Conservation (phyloP, 1,140 invertebrate genomes). For the Drosophila lowei region DNA sequence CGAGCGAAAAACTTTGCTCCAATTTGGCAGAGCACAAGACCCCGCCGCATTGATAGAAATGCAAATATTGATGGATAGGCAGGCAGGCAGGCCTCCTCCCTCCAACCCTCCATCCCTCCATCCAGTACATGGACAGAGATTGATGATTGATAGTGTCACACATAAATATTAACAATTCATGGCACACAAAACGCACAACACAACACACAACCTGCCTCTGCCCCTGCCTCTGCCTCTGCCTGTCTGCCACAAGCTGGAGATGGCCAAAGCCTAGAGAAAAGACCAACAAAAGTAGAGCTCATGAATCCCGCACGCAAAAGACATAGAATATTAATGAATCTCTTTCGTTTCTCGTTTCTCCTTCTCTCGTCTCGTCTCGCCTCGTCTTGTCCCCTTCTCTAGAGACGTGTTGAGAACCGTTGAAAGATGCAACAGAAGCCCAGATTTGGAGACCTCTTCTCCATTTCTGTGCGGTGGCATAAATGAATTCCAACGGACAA, state of each 20-base stretch:
- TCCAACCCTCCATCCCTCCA: neutral
- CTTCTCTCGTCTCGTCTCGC: neutral
- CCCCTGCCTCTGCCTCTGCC: too few relatives aligned
- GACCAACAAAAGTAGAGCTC: constrained; percentile 23
- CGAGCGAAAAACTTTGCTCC: constrained; percentile 24
- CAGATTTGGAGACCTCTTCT: constrained; percentile 4
- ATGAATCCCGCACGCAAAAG: constrained; percentile 60
- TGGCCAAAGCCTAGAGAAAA: constrained; percentile 18
- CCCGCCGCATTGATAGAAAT: constrained; percentile 43
- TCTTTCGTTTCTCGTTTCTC: too few relatives aligned
- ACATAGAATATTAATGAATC: constrained; percentile 69
- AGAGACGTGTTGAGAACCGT: constrained; percentile 42
- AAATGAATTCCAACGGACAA: constrained; percentile 37
- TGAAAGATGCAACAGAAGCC: constrained; percentile 37
- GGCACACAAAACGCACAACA: constrained; percentile 51
- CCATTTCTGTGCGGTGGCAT: constrained; percentile 28
- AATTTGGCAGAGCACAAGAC: constrained; percentile 23
- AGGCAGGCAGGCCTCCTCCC: neutral
- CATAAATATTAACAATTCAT: constrained; percentile 77
- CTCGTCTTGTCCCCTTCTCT: constrained; percentile 24
- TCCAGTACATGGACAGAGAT: constrained; percentile 38
- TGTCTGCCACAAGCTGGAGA: neutral
- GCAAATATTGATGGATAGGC: constrained; percentile 69
- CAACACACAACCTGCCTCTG: constrained; percentile 9
- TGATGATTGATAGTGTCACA: constrained; percentile 74